These are phyloP conservation scores for Ethmia dodecea DNA, from an alignment of 2,888 invertebrate genomes.

Conservation along the genomic window DNA sequence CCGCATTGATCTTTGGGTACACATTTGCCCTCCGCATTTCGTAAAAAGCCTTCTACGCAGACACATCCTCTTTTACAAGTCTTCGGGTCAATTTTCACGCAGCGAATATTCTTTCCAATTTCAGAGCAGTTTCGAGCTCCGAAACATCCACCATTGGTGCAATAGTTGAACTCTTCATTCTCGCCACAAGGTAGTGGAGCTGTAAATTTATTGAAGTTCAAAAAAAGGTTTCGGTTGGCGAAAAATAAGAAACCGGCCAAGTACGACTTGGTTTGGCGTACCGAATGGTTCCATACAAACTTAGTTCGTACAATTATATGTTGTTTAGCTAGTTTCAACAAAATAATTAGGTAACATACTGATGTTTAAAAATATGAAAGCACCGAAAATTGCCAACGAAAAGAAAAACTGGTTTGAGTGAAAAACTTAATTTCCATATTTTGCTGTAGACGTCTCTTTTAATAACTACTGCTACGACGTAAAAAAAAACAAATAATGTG, in stretches of 20 bases:
- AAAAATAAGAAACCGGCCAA: not conserved
- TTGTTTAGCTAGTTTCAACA: no score
- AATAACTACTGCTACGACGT: no score
- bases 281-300: no score
- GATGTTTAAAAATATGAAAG: not conserved
- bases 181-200: not conserved
- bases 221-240: not conserved
- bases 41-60: slow-evolving; percentile 10
- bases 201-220: not conserved
- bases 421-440: no score
- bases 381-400: no score
- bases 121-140: slow-evolving; percentile 6
- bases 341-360: not conserved
- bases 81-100: not conserved
- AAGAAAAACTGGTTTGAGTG: no score
- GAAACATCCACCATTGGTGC: slow-evolving; percentile 8
- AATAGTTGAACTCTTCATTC: slow-evolving; percentile 7
- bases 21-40: slow-evolving; percentile 13
- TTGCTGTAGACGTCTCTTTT: no score
- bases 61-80: slow-evolving; percentile 11
- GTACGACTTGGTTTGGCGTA: no score
- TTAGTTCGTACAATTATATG: no score
- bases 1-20: slow-evolving; percentile 8
- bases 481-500: no score
- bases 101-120: not conserved